Evolutionary conservation across 2,113 vertebrate species (phyloP).

Genomic region (Coreoperca whiteheadi): DNA sequence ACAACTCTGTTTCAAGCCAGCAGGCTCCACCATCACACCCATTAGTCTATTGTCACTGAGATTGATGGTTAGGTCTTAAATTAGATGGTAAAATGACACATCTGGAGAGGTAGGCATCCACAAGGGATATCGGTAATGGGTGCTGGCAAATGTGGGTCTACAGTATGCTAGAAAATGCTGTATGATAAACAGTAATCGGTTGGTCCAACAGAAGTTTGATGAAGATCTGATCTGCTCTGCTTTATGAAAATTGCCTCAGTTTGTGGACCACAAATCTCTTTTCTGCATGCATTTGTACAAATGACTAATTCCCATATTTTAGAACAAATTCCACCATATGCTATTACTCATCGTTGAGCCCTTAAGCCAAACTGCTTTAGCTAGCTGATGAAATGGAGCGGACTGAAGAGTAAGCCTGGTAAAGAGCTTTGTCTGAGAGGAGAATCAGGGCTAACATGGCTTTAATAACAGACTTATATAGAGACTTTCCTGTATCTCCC

Average conservation of each 20-base stretch:
- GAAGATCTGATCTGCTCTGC: conserved; percentile 9
- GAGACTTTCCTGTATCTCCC: conserved; percentile 13
- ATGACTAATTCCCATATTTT: conserved; percentile 35
- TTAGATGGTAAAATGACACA: conserved; percentile 38
- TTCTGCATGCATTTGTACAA: conserved; percentile 40
- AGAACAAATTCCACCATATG: conserved; percentile 33
- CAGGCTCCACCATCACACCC: conserved; percentile 22
- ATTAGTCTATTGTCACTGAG: conserved; percentile 43
- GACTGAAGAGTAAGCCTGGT: conserved; percentile 44
- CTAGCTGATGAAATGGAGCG: conserved; percentile 49
- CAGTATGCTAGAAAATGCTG: neutral
- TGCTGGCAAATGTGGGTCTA: neutral
- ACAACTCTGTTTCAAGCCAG: conserved; percentile 40
- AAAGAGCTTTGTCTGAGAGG: conserved; percentile 58
- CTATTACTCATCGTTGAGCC: conserved; percentile 45
- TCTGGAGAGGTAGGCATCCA: neutral
- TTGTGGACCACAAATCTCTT: conserved; percentile 28
- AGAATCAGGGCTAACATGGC: conserved; percentile 30
- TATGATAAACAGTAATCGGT: neutral
- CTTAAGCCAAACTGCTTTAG: conserved; percentile 49
- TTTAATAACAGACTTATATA: conserved; percentile 37
- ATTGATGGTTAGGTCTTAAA: conserved; percentile 45
- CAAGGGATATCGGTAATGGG: neutral
- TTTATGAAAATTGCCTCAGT: conserved; percentile 7
- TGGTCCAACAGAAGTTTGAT: conserved; percentile 10